Base-by-base conservation (phyloP, 2,797 vertebrate species). In the Carduelis carduelis region DNA sequence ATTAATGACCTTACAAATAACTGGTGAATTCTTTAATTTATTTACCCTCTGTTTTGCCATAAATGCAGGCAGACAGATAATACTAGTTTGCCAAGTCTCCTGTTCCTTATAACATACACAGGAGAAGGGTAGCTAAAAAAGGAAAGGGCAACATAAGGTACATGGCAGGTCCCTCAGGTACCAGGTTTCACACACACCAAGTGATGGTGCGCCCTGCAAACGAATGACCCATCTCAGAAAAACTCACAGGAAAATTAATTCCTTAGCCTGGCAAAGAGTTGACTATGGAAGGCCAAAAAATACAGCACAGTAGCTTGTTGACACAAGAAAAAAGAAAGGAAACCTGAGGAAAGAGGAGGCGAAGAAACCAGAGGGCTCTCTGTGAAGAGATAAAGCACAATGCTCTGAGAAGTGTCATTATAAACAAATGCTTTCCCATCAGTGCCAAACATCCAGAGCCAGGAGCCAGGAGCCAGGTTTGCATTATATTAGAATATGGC, bases 91-190 rank as follows among this genome's bases (percentile, higher is more conserved):
- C n/a, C 61, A 86, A 57, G n/a, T 24, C 86, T 72, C 47, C 52
- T 53, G 21, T 43, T 84, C 44, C 44, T 61, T 66, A 8, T 32
- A 66, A 76, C 24, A 52, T 47, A 63, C 44, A 52, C 12, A 63
- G 81, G 41, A 95, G 71, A 61, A 84, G 39, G 11, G 49, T 9
- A 68, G 74, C 83, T 95, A 90, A 87, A 95, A 88, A 87, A 79
- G 52, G 68, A 77, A 90, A 63, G 27, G 41, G 41, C 39, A 76
- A 37, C 39, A 53, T 70, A 89, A 79, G 23, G 37, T 70, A 56
- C 2, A 1, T 3, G 2, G 85, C 61, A 87, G 69, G 55, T 61
- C 41, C 44, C 37, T 79, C 65, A 60, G 61, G 63, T 47, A 80
- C 30, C 41, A 37, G 46, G 35, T 69, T 91, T 92, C 71, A 80